phyloP scores from a whole-genome alignment of 2,888 invertebrate genomes.

The Agonopterix heracliana region DNA sequence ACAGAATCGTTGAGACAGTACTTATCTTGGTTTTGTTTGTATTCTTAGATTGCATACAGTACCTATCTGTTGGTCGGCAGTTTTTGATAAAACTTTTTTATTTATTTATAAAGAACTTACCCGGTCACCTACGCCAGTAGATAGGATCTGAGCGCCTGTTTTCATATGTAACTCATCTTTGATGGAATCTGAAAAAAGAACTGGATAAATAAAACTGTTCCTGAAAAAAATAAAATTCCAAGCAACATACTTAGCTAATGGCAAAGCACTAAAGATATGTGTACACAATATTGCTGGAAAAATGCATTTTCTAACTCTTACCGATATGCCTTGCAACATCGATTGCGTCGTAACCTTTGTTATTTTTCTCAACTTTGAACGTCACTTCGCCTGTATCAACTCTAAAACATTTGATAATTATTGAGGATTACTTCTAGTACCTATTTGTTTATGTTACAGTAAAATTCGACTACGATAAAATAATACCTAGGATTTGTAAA shows the following conservation, averaged over 20 bases:
- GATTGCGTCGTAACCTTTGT: slow-evolving; percentile 79
- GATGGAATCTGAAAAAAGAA: slow-evolving; percentile 64
- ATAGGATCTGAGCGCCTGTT: slow-evolving; percentile 81
- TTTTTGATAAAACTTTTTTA: too few relatives aligned
- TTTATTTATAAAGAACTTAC: slow-evolving; percentile 51
- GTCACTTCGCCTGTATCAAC: slow-evolving; percentile 86
- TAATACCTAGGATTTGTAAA: slow-evolving; percentile 79
- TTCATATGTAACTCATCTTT: slow-evolving; percentile 80
- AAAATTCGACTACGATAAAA: neutral
- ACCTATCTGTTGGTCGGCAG: too few relatives aligned
- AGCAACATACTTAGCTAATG: neutral
- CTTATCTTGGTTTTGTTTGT: too few relatives aligned
- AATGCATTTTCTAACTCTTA: slow-evolving; percentile 40
- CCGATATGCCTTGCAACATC: slow-evolving; percentile 81
- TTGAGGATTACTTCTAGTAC: neutral
- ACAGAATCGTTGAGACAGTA: too few relatives aligned
- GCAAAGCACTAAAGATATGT: neutral
- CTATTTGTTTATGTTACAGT: neutral
- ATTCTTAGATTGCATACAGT: too few relatives aligned
- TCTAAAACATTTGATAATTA: slow-evolving; percentile 56
- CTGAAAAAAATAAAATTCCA: too few relatives aligned
- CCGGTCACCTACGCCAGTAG: slow-evolving; percentile 88
- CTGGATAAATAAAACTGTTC: neutral
- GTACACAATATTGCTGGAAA: neutral
- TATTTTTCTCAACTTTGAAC: slow-evolving; percentile 82